A percentile compares a stretch with the other conserved stretches of the same genome.
These are phyloP conservation scores for Drosophila percnosoma DNA, from an alignment of 2,888 invertebrate species.

Conservation along the genomic window DNA sequence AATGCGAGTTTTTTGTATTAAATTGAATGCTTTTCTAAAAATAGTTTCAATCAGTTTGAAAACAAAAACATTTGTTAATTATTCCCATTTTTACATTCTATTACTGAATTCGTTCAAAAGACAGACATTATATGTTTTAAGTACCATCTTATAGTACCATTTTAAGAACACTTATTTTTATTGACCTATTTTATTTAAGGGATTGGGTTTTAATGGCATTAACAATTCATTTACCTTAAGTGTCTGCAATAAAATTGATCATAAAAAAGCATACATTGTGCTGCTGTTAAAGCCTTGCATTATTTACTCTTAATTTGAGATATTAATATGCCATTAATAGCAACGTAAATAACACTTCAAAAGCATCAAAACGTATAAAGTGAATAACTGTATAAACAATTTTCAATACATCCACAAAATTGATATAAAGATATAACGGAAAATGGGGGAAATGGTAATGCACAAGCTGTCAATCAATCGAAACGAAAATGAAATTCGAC, in stretches of 20 bases:
- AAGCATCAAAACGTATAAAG: constrained; percentile 11
- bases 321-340: constrained; percentile 55
- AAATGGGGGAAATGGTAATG: constrained; percentile 52
- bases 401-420: constrained; percentile 21
- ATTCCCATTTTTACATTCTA: background rate
- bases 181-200: background rate
- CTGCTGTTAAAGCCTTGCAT: constrained; percentile 19
- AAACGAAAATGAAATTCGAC: constrained; percentile 57
- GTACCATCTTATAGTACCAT: background rate
- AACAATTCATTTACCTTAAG: background rate
- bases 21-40: background rate
- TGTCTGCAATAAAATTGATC: background rate
- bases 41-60: background rate
- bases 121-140: background rate
- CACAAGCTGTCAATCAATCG: constrained; percentile 62
- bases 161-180: background rate
- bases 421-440: constrained; percentile 10
- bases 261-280: constrained; percentile 6
- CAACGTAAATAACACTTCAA: constrained; percentile 54
- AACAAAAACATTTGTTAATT: background rate
- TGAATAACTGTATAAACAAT: constrained; percentile 38
- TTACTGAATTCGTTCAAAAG: background rate
- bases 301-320: constrained; percentile 38
- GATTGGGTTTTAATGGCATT: background rate
- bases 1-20: background rate